Percentiles rank a stretch among this genome's conserved stretches.
Evolutionary conservation across 2,797 vertebrate species (phyloP).

Genomic region (Cheirogaleus major): DNA sequence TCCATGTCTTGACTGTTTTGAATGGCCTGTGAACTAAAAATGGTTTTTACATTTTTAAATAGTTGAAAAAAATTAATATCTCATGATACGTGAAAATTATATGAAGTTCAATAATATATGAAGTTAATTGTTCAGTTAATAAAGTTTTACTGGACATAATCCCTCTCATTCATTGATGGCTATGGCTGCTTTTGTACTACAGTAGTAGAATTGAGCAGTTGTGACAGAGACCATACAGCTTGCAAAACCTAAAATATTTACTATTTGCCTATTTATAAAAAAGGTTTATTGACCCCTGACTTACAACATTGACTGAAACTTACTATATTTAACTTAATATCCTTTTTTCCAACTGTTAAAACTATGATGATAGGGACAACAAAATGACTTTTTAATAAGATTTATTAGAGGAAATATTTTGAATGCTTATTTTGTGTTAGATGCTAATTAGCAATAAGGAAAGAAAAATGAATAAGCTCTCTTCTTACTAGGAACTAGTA

Average conservation of each 20-base stretch:
- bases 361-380: not conserved
- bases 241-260: not conserved
- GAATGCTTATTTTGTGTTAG: conserved; percentile 1
- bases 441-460: not conserved
- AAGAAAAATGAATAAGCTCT: not conserved
- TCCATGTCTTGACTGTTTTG: not conserved
- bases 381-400: conserved; percentile 24
- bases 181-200: not conserved
- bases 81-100: not conserved
- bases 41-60: not conserved
- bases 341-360: not conserved
- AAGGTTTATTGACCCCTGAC: not conserved
- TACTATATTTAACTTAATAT: conserved; percentile 5
- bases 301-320: not conserved
- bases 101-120: not conserved
- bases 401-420: conserved; percentile 5
- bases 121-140: conserved; percentile 1
- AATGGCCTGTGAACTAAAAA: not conserved
- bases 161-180: not conserved
- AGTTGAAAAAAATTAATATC: not conserved
- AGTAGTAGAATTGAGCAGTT: not conserved
- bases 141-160: not conserved
- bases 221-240: not conserved
- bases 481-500: not conserved
- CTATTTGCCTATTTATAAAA: not conserved